Evolutionary conservation across 2,797 vertebrate species (phyloP), one percentile per base, ranked within the genome.

Genomic region (Glyptemys insculpta): DNA sequence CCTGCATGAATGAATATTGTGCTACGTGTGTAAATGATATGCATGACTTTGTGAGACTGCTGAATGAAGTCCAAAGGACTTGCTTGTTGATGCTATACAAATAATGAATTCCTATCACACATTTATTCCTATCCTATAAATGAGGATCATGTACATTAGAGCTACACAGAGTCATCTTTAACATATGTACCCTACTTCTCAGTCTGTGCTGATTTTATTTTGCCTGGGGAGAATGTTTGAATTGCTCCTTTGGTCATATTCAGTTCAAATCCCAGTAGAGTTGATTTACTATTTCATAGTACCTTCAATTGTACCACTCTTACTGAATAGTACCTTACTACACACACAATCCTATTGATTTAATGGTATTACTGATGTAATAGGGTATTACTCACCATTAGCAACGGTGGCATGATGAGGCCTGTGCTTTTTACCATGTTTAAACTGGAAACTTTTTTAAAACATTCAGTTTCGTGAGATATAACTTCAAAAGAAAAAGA

Each of bases 381-480:
- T 52, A 79, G n/a, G 49, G 37, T 16, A 50, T 4, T 59, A 21
- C 10, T 94, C 47, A 18, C 49, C 79, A 8, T 9, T 74, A 6
- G 50, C 50, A 94, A 94, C 74, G 14, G 6, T 93, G 87, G 94
- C 57, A 93, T 74, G 88, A 6, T 84, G 74, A 87, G 72, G 25
- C 74, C 84, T 95, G 62, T 27, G 49, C 9, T 88, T 93, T 88
- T 92, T 85, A 87, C 87, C 91, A 81, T 18, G 54, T 88, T 74
- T 88, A 96, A 72, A 88, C 80, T 50, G 87, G 87, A 94, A 95
- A 80, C 76, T 96, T 95, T 85, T 78, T 91, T 86, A 87, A 85
- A 76, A 92, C 93, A 76, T 82, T 86, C 7, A 91, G 84, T 31
- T 87, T 29, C 10, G 27, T 53, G 23, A 85, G 47, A 4, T 88